Evolutionary conservation across 1,140 invertebrate genomes (phyloP).

Genomic region (Heliothis subflexa): DNA sequence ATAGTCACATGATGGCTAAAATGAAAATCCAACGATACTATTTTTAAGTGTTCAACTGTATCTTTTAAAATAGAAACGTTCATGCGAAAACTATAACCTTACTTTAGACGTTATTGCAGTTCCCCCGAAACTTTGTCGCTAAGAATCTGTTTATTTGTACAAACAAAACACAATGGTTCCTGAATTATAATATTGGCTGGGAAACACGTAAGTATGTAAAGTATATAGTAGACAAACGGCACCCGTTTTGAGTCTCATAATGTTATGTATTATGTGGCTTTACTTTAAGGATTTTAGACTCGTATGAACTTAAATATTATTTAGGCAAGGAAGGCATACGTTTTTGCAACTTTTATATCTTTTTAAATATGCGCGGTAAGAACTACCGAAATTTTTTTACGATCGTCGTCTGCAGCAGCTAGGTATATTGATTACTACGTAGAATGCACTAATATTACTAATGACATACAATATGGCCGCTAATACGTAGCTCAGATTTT

Average conservation of each 20-base stretch:
- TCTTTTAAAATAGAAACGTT: constrained; percentile 2
- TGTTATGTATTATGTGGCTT: background rate
- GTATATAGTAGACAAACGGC: background rate
- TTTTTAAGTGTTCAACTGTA: background rate
- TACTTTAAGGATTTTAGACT: constrained; percentile 3
- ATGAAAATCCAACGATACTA: constrained; percentile 24
- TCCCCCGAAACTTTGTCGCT: constrained; percentile 19
- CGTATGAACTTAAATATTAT: background rate
- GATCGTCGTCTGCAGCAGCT: background rate
- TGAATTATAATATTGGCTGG: constrained; percentile 29
- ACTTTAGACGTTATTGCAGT: constrained; percentile 19
- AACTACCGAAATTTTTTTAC: no score
- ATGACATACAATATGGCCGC: constrained; percentile 40
- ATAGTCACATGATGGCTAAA: constrained; percentile 27
- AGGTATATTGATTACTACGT: constrained; percentile 12
- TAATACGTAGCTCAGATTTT: constrained; percentile 7
- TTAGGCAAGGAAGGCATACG: background rate
- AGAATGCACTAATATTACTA: constrained; percentile 19
- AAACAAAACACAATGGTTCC: constrained; percentile 32
- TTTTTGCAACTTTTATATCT: no score
- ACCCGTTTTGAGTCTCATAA: constrained; percentile 10
- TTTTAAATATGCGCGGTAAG: no score
- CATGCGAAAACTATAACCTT: constrained; percentile 12
- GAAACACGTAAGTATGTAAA: constrained; percentile 21
- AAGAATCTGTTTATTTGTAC: constrained; percentile 17